These are phyloP conservation scores for Alentia gelatinosa DNA, from an alignment of 2,888 invertebrate species.

Conservation along the genomic window DNA sequence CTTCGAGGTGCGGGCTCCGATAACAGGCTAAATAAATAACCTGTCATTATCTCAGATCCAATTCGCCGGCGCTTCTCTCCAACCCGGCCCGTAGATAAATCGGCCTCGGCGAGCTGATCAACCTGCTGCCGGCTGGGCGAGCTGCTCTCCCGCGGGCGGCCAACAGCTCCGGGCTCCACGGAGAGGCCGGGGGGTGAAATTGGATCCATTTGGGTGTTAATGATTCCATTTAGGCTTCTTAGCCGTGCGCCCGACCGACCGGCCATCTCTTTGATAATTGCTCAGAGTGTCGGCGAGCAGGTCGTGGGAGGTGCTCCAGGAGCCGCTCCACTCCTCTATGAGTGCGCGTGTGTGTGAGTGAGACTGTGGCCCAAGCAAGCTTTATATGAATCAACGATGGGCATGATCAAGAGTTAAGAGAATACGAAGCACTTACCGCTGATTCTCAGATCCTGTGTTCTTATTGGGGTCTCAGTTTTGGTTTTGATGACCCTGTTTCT, in stretches of 20 bases:
- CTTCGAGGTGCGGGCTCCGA: neutral
- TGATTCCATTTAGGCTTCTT: constrained; percentile 39
- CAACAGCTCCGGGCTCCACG: neutral
- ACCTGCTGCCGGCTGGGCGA: neutral
- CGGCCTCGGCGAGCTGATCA: neutral
- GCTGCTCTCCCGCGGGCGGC: neutral
- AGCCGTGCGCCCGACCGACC: neutral
- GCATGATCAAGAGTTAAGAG: no score
- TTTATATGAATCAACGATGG: no score
- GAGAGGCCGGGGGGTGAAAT: constrained; percentile 20
- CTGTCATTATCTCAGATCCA: constrained; percentile 22
- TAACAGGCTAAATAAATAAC: constrained; percentile 10
- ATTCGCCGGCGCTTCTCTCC: neutral
- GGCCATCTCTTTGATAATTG: neutral
- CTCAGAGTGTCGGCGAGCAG: neutral
- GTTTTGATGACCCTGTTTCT: no score
- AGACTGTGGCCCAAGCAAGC: neutral
- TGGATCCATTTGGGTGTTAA: constrained; percentile 47
- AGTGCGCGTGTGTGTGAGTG: neutral
- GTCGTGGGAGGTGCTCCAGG: neutral
- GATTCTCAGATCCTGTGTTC: no score
- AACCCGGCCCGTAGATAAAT: neutral
- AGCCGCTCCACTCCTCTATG: no score
- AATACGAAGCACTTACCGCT: no score
- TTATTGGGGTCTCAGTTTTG: no score